A percentile compares a stretch with the other conserved stretches of the same genome.
phyloP scores from a whole-genome alignment of 2,888 invertebrate genomes.

The Thyatira batis region DNA sequence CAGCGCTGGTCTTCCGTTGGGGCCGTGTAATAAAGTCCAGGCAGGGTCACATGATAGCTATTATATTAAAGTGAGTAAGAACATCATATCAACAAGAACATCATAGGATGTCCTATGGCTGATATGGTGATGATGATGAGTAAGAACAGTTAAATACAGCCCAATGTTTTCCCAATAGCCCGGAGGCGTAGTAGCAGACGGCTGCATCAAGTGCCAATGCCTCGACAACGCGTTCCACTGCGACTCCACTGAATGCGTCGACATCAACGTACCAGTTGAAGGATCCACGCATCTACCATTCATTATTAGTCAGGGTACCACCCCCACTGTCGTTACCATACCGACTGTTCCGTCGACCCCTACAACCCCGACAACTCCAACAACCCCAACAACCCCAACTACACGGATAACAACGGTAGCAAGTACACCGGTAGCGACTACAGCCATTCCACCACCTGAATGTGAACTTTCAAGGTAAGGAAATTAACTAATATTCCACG shows the following conservation, averaged over 20 bases:
- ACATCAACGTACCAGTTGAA: slow-evolving; percentile 24
- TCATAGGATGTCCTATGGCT: too few relatives aligned
- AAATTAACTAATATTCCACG: slow-evolving; percentile 4
- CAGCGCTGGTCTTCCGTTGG: too few relatives aligned
- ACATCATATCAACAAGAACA: too few relatives aligned
- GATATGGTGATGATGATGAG: too few relatives aligned
- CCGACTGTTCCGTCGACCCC: slow-evolving; percentile 5
- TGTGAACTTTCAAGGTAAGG: slow-evolving; percentile 61
- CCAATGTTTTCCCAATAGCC: slow-evolving; percentile 77
- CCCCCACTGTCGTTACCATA: slow-evolving; percentile 6
- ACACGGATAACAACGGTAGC: slow-evolving; percentile 22
- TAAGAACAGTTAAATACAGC: background rate
- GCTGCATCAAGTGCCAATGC: slow-evolving; percentile 90
- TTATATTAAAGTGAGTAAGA: background rate
- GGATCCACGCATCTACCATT: slow-evolving; percentile 46
- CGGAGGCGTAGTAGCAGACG: slow-evolving; percentile 83
- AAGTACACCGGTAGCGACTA: slow-evolving; percentile 51
- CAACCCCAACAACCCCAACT: slow-evolving; percentile 7
- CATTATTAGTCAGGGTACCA: slow-evolving; percentile 16
- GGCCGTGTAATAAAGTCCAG: too few relatives aligned
- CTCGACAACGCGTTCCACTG: slow-evolving; percentile 89
- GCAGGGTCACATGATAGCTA: too few relatives aligned
- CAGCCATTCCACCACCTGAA: slow-evolving; percentile 58
- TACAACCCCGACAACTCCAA: background rate
- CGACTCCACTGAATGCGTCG: slow-evolving; percentile 77